These are phyloP conservation scores for Drosophila antonietae DNA, from an alignment of 2,888 invertebrate species.

Conservation along the genomic window DNA sequence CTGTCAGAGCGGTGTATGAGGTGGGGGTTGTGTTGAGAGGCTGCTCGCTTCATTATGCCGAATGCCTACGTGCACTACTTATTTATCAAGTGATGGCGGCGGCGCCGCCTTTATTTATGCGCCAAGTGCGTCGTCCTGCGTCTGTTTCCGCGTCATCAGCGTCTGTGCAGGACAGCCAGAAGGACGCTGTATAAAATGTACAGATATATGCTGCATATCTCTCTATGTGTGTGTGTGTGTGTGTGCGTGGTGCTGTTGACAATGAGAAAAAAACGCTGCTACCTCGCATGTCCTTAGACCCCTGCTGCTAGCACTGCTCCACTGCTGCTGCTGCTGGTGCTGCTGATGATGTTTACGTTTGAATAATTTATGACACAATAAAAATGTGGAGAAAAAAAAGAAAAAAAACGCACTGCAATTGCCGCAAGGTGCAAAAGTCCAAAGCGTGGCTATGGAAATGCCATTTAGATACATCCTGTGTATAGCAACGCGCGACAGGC, in stretches of 20 bases:
- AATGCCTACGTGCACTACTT: slow-evolving; percentile 79
- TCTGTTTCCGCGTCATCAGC: slow-evolving; percentile 38
- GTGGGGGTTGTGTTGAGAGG: no score
- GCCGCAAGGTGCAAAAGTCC: slow-evolving; percentile 75
- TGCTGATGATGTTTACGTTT: slow-evolving; percentile 82
- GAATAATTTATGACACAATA: slow-evolving; percentile 83
- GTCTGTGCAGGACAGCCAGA: slow-evolving; percentile 62
- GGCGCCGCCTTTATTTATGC: slow-evolving; percentile 68
- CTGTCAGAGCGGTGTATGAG: background rate
- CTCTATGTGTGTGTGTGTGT: background rate
- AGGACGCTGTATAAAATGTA: slow-evolving; percentile 35
- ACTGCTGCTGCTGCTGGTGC: slow-evolving; percentile 51
- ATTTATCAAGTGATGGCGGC: slow-evolving; percentile 69
- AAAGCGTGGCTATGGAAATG: slow-evolving; percentile 67
- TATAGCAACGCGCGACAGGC: slow-evolving; percentile 32
- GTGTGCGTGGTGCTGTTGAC: slow-evolving; percentile 62
- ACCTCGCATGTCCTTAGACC: slow-evolving; percentile 10
- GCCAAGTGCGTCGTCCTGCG: slow-evolving; percentile 36
- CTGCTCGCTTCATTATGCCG: slow-evolving; percentile 71
- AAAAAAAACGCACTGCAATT: slow-evolving; percentile 61
- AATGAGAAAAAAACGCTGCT: slow-evolving; percentile 60
- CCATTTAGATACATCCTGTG: slow-evolving; percentile 68
- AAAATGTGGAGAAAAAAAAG: slow-evolving; percentile 44
- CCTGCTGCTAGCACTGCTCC: slow-evolving; percentile 29
- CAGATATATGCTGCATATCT: slow-evolving; percentile 25